Conservation (phyloP, 2,113 vertebrate genomes). For the Dromaius novaehollandiae region DNA sequence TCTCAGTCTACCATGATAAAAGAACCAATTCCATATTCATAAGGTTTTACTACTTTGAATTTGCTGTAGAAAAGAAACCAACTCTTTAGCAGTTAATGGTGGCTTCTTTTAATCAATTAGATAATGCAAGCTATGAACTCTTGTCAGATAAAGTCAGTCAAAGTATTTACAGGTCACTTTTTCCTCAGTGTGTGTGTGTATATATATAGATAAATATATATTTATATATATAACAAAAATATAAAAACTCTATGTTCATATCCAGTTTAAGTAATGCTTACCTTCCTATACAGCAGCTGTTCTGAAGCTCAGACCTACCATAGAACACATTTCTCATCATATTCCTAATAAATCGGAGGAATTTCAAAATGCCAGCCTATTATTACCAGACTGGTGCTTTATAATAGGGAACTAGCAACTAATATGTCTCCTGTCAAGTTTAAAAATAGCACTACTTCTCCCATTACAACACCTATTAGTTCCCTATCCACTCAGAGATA, state of each 20-base stretch:
- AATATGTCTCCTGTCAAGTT: conserved; percentile 75
- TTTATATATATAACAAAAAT: background rate
- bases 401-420: conserved; percentile 74
- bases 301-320: background rate
- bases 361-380: conserved; percentile 66
- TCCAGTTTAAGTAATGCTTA: background rate
- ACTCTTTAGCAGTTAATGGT: conserved; percentile 20
- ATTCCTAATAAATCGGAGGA: conserved; percentile 49
- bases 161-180: background rate
- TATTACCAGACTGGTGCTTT: conserved; percentile 71
- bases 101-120: background rate
- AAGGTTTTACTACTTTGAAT: background rate
- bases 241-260: background rate
- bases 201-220: background rate
- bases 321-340: conserved; percentile 39
- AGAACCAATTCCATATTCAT: background rate
- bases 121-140: background rate
- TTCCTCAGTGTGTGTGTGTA: background rate
- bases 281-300: background rate
- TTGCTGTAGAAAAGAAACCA: background rate
- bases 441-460: conserved; percentile 74
- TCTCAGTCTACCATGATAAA: background rate
- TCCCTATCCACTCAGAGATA: conserved; percentile 43
- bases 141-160: background rate
- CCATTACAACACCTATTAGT: conserved; percentile 73